Percentiles rank a stretch among this genome's conserved stretches.
These are phyloP conservation scores for Vanessa atalanta DNA, from an alignment of 1,140 invertebrate species.

Conservation along the genomic window DNA sequence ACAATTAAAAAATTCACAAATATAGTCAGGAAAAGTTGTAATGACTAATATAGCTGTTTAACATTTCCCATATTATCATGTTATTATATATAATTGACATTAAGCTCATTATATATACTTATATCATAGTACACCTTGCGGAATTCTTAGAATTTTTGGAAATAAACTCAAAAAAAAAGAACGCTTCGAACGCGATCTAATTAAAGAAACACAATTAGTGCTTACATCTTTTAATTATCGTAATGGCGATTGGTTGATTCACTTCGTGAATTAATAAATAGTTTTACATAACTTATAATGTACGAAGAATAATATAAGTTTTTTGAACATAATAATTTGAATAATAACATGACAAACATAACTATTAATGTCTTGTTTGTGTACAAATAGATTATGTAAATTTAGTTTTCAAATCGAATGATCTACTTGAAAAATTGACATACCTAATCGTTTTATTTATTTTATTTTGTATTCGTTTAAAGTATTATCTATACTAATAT, in stretches of 20 bases:
- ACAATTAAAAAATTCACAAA: background rate
- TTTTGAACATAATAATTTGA: too few species aligned
- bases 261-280: background rate
- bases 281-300: background rate
- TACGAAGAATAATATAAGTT: too few species aligned
- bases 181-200: background rate
- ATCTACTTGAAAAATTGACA: too few species aligned
- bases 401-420: too few species aligned
- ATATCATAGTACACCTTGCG: background rate
- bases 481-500: too few species aligned
- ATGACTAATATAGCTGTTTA: background rate
- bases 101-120: background rate
- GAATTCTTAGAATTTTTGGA: conserved; percentile 10
- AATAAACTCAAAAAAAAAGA: background rate
- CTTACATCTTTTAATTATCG: background rate
- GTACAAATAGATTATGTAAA: too few species aligned
- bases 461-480: too few species aligned
- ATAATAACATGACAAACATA: too few species aligned
- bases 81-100: conserved; percentile 2
- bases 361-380: too few species aligned
- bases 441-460: too few species aligned
- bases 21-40: background rate
- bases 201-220: background rate
- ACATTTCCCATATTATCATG: background rate
- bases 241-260: background rate